Conservation (phyloP, 2,888 invertebrate species). For the Mesoligia furuncula region DNA sequence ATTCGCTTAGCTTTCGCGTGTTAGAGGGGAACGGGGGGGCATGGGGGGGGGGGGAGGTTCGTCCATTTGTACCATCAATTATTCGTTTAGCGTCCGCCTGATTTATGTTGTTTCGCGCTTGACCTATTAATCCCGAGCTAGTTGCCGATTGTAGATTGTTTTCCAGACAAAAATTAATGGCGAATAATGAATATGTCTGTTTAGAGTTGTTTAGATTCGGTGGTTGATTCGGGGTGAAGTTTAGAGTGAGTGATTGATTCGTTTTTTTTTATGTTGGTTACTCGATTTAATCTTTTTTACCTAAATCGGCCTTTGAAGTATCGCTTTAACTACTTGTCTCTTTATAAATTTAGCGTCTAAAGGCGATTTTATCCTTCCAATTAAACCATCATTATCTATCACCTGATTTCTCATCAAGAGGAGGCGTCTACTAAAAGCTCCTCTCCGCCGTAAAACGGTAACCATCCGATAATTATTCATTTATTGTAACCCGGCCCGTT, state of each 20-base stretch:
- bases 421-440: constrained; percentile 53
- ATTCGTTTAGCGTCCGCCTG: constrained; percentile 80
- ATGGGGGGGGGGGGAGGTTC: constrained; percentile 54
- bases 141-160: constrained; percentile 68
- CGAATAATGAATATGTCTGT: constrained; percentile 56
- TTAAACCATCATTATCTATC: constrained; percentile 51
- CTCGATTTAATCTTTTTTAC: not conserved
- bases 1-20: constrained; percentile 74
- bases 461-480: constrained; percentile 85
- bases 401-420: constrained; percentile 57
- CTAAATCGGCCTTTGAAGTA: not conserved
- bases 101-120: constrained; percentile 76
- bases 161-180: constrained; percentile 70
- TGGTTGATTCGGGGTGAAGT: constrained; percentile 12
- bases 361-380: constrained; percentile 33
- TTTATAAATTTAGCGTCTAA: not conserved
- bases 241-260: not conserved
- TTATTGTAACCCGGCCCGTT: constrained; percentile 77
- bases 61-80: constrained; percentile 85
- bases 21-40: constrained; percentile 33
- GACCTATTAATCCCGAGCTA: constrained; percentile 77
- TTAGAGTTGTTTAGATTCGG: constrained; percentile 12
- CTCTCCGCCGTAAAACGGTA: constrained; percentile 74
- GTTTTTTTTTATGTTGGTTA: not conserved
- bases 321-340: not conserved